Base-by-base conservation (phyloP, 2,113 vertebrate species). In the Onychostruthus taczanowskii region DNA sequence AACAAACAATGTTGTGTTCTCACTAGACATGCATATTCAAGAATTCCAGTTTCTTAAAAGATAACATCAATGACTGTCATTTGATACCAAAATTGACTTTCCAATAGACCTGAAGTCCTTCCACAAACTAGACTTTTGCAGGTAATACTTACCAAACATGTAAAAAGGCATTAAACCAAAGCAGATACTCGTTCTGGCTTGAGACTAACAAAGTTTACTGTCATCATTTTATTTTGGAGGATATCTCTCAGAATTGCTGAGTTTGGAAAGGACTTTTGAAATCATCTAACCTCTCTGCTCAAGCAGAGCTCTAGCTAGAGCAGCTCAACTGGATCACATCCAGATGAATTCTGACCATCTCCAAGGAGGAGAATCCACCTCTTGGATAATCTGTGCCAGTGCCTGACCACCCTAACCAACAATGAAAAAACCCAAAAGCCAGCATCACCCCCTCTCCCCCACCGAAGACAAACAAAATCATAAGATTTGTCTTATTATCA, bases 361-460 rank as follows among this genome's bases (percentile, higher is more conserved):
- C 16, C 19, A 77, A 64, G 22, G 13, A 58, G 22, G 2, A 76
- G 18, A 69, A 64, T 20, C 13, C 12, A 66, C 6, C 7, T 50
- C 26, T 64, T 50, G 15, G 19, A 49, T 31, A 84, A 80, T 10
- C 9, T 28, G 4, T 47, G 16, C 26, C 47, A 87, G 23, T 47
- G 16, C 35, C 46, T 77, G 31, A 59, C 1, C 15, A 70, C 13
- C 4, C 14, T 66, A 46, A 35, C 3, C 11, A 68, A 17, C 30
- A 9, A 64, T 22, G 39, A 44, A 59, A 55, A 30, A 16, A 3
- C 7, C 16, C 47, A 28, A n/a, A 82, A 67, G 3, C 8, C 13
- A 62, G 53, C n/a, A 49, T 18, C 7, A 41, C 2, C 9, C 5
- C n/a, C 41, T 47, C 7, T 41, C 1, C 3, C 18, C 5, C 8